phyloP scores from a whole-genome alignment of 2,113 vertebrate species.

The Micronisus gabar region DNA sequence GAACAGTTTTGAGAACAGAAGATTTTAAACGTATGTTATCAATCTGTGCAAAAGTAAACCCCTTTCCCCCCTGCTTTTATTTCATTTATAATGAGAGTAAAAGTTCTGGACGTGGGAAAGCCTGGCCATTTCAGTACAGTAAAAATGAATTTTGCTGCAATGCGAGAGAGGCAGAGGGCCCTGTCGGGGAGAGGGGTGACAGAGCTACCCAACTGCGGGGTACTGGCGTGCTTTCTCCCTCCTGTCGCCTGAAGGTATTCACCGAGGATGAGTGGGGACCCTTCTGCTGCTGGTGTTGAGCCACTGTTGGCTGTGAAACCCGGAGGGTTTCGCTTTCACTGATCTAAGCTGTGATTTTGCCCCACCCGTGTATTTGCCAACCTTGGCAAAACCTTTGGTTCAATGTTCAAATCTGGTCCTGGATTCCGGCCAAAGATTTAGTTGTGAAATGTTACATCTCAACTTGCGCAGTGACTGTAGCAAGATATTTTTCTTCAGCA shows the following conservation, averaged over 20 bases:
- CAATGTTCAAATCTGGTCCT: background rate
- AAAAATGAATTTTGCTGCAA: background rate
- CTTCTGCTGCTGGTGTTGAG: background rate
- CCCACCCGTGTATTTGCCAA: background rate
- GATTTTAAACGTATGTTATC: background rate
- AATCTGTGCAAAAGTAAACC: background rate
- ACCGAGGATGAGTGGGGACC: background rate
- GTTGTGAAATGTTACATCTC: background rate
- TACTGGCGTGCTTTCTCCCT: background rate
- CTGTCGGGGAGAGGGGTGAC: background rate
- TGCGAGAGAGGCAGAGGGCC: background rate
- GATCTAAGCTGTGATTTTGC: background rate
- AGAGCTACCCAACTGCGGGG: background rate
- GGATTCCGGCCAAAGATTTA: background rate
- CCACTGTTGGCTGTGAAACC: background rate
- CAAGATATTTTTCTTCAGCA: background rate
- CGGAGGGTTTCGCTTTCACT: background rate
- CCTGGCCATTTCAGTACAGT: background rate
- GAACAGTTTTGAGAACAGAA: background rate
- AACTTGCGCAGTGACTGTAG: background rate
- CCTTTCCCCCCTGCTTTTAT: accelerated
- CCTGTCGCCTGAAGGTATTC: background rate
- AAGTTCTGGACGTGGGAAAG: background rate
- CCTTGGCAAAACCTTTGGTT: background rate
- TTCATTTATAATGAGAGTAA: background rate